Evolutionary conservation across 1,140 invertebrate species (phyloP), one percentile per base, ranked within the genome.

Genomic region (Drosophila tani): DNA sequence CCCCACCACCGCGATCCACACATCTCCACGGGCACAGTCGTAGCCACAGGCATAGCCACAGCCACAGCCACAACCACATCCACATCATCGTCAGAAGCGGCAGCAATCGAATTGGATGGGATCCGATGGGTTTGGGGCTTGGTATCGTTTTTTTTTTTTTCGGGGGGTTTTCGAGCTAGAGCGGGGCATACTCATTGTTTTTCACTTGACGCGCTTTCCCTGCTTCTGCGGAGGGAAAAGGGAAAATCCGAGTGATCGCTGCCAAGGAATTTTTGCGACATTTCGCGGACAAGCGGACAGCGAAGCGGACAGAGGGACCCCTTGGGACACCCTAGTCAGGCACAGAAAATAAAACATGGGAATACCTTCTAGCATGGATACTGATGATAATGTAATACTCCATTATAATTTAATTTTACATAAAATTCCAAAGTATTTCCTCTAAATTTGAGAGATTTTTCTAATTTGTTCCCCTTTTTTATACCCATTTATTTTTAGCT

Each of bases 241-340:
- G n/a, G n/a, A 45, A 38, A 43, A 32, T 55, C 50, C 35, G 1
- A 27, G 15, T 6, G 24, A 60, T 32, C 41, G 57, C 27, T 68
- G 66, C 58, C 69, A 73, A 73, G 47, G 68, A 73, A 73, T 73
- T 73, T 73, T 65, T 73, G 67, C 66, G 68, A 73, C 66, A 73
- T 50, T 73, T 70, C 43, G 35, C 45, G 29, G 8, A 27, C 41
- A 19, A 15, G 15, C 29, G 29, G 29, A 24, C 32, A 19, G 21
- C 12, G 6, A 35, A 55, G 35, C 49, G 35, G 60, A 19, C 49
- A 41, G 24, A 51, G 47, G 40, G 35, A 32, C 12, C 62, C 46
- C 27, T 17, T 24, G 38, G 66, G 63, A 46, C 50, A 45, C 62
- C 62, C 62, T 56, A 35, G 51, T 35, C 51, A 24, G 47, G 24